These are phyloP conservation scores for Lasioglossum villosulum DNA, from an alignment of 2,888 invertebrate genomes.

Conservation along the genomic window DNA sequence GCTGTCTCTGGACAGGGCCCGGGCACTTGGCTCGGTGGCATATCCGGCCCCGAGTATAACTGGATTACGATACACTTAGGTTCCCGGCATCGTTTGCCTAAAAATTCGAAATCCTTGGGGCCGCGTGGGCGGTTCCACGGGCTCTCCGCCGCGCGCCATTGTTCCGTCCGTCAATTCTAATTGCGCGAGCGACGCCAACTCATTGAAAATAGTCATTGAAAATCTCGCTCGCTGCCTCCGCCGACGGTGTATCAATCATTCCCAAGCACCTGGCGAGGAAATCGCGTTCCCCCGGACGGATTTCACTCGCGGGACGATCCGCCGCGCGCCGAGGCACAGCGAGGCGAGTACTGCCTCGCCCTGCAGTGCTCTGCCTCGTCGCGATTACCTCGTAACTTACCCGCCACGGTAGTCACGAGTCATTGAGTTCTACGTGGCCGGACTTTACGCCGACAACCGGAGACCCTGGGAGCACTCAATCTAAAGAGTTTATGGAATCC, in stretches of 20 bases:
- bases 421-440: constrained; percentile 11
- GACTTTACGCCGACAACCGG: not conserved
- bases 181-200: constrained; percentile 60
- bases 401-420: constrained; percentile 10
- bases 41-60: constrained; percentile 49
- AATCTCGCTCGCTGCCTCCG: constrained; percentile 54
- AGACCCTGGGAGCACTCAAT: not conserved
- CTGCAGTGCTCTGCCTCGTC: not conserved
- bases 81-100: constrained; percentile 47
- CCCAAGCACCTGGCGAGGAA: constrained; percentile 55
- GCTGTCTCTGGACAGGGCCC: not conserved
- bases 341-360: not conserved
- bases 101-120: constrained; percentile 64
- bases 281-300: constrained; percentile 32
- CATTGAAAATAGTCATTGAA: constrained; percentile 42
- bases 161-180: constrained; percentile 74
- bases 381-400: constrained; percentile 11
- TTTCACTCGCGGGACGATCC: constrained; percentile 35
- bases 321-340: not conserved
- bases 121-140: constrained; percentile 62
- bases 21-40: constrained; percentile 27
- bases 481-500: constrained; percentile 4
- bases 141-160: constrained; percentile 59
- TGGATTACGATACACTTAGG: constrained; percentile 55
- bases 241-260: constrained; percentile 63